Base-by-base conservation (phyloP, 2,888 invertebrate genomes). In the Netelia virgata region DNA sequence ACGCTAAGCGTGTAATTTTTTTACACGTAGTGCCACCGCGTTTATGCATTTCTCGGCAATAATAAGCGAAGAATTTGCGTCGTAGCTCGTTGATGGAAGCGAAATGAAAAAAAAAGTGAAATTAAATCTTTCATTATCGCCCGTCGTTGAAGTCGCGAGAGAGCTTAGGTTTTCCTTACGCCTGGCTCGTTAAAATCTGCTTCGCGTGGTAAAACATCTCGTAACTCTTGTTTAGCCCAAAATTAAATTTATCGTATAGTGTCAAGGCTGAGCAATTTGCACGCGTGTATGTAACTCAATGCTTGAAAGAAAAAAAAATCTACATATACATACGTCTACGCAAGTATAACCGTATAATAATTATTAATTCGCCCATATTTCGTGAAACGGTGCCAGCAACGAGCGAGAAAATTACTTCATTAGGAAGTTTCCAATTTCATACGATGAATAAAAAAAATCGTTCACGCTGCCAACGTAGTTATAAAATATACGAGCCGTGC, bases 391-490 rank as follows among this genome's bases (percentile, higher is more conserved):
- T 81, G 81, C 81, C 84, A 78, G 74, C 64, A 75, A 59, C 36
- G 72, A 59, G 64, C 61, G 74, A 43, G 57, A 14, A 81, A 74
- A 81, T 74, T 77, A 74, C 63, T 81, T 77, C 80, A 81, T 84
- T 74, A 81, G 63, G 43, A 20, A 70, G 41, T 18, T 64, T 59
- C 69, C 61, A 84, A 74, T 81, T 81, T 61, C 16, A 61, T 28
- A 18, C 63, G 16, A 59, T 28, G 10, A 61, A 18, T 8, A 14
- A 41, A 70, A 64, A 64, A 63, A 78, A 78, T 78, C 70, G 6
- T 43, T 64, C 20, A 64, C 28, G 41, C 76, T 20, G 47, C 23
- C 53, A 63, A 64, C 18, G 11, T 14, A 66, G 6, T 18, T 20
- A 16, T 18, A 47, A 50, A 14, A 61, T 36, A 59, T 43, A 47